Evolutionary conservation across 1,140 invertebrate species (phyloP), one percentile per base, ranked within the genome.

Genomic region (Sarcophaga bullata): DNA sequence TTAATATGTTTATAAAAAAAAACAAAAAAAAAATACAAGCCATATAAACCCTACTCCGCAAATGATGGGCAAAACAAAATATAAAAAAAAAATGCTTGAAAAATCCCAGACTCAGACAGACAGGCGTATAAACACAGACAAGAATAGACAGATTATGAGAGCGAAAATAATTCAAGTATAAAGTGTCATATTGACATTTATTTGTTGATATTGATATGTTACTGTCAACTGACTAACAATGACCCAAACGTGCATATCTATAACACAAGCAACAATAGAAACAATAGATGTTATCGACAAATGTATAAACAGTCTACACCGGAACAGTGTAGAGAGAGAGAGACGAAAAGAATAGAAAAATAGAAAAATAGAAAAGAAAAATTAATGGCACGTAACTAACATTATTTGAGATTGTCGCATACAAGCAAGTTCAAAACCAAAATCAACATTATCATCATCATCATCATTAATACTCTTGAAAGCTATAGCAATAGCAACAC

Each of bases 381-480:
- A 19, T 68, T 68, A 68, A 68, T 68, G 62, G n/a, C 62, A 19
- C 62, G 62, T 68, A 68, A 68, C 62, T 68, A 68, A 68, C 62
- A 17, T 19, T 68, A 68, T 68, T 68, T 8, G n/a, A 68, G 62
- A 68, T 19, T 68, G 62, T 68, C 62, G 19, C 19, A 68, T 68
- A 37, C 25, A 4, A 37, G 25, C 4, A 68, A 68, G 62, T 68
- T 68, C 73, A 76, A 76, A 48, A 76, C n/a, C 73, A 76, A 76
- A 48, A 76, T 48, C 73, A 76, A 76, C 73, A 76, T 48, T 37
- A 76, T 76, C 73, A 76, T 48, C 73, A 76, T 48, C 73, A 76
- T 48, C 73, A 76, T 76, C 73, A 76, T 76, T 50, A 76, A 50
- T 37, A 37, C 25, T 37, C 25, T 37, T 37, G 25, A 37, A 37